A percentile compares a stretch with the other conserved stretches of the same genome.
These are phyloP conservation scores for Plemyria rubiginata DNA, from an alignment of 2,888 invertebrate species.

Conservation along the genomic window DNA sequence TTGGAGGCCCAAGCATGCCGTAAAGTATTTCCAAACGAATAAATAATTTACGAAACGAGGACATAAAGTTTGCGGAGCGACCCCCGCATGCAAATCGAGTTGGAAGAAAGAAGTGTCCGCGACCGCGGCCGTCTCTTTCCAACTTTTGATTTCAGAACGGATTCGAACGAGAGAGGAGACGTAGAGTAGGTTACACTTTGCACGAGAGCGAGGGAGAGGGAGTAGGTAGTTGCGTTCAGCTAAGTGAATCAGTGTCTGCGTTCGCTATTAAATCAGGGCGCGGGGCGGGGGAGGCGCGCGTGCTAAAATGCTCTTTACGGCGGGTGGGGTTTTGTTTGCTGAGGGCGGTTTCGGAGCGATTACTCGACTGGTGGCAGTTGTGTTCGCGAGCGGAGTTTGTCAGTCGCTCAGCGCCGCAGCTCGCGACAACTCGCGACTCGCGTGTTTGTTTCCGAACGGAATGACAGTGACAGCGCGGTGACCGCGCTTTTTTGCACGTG, in stretches of 20 bases:
- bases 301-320: slow-evolving; percentile 82
- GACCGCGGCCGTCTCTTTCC: slow-evolving; percentile 70
- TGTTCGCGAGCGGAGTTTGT: slow-evolving; percentile 43
- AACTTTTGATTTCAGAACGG: slow-evolving; percentile 45
- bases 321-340: slow-evolving; percentile 83
- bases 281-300: slow-evolving; percentile 74
- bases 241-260: slow-evolving; percentile 85
- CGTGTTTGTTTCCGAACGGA: slow-evolving; percentile 58
- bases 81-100: slow-evolving; percentile 84
- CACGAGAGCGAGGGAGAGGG: slow-evolving; percentile 69
- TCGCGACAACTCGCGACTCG: slow-evolving; percentile 63
- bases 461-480: slow-evolving; percentile 75
- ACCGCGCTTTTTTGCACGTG: slow-evolving; percentile 71
- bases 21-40: slow-evolving; percentile 83
- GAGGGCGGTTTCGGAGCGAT: slow-evolving; percentile 81
- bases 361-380: slow-evolving; percentile 52
- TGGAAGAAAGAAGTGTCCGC: slow-evolving; percentile 78
- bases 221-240: slow-evolving; percentile 79
- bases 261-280: slow-evolving; percentile 83
- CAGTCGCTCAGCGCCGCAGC: slow-evolving; percentile 63
- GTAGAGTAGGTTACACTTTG: slow-evolving; percentile 48
- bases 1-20: slow-evolving; percentile 69
- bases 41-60: slow-evolving; percentile 84
- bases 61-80: slow-evolving; percentile 83
- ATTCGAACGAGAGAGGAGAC: slow-evolving; percentile 52